These are phyloP conservation scores for Tuberolachnus salignus DNA, from an alignment of 2,888 invertebrate genomes.

Conservation along the genomic window DNA sequence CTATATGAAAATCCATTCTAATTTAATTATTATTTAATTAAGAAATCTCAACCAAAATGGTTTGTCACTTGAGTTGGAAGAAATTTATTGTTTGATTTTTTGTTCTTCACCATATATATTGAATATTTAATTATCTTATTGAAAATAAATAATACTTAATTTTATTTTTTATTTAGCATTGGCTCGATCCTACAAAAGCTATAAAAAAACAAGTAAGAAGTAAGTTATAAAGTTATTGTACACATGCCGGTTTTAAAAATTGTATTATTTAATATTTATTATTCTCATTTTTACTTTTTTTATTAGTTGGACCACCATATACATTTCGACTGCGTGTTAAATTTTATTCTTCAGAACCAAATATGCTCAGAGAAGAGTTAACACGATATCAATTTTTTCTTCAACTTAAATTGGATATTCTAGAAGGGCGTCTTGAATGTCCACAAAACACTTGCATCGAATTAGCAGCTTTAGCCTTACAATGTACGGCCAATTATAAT, in stretches of 20 bases:
- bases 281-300: conserved; percentile 28
- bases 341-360: conserved; percentile 98
- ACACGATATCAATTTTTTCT: conserved; percentile 98
- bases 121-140: too few relatives aligned
- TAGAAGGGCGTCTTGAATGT: conserved; percentile 88
- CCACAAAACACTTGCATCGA: conserved; percentile 86
- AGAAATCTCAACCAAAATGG: too few relatives aligned
- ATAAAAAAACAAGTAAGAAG: conserved; percentile 98
- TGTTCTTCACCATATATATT: too few relatives aligned
- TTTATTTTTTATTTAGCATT: conserved; percentile 71
- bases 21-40: too few relatives aligned
- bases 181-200: conserved; percentile 97
- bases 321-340: conserved; percentile 94
- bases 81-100: too few relatives aligned
- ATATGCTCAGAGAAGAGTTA: conserved; percentile 92
- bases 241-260: not conserved
- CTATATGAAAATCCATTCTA: too few relatives aligned
- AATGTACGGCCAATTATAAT: conserved; percentile 72
- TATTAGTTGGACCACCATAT: conserved; percentile 91
- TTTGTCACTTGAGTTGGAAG: too few relatives aligned
- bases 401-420: conserved; percentile 93
- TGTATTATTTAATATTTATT: too few relatives aligned
- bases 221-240: conserved; percentile 68
- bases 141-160: not conserved
- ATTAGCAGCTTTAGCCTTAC: conserved; percentile 87